Evolutionary conservation across 2,797 vertebrate species (phyloP), one percentile per base, ranked within the genome.

Genomic region (Phoxinus dragarum): DNA sequence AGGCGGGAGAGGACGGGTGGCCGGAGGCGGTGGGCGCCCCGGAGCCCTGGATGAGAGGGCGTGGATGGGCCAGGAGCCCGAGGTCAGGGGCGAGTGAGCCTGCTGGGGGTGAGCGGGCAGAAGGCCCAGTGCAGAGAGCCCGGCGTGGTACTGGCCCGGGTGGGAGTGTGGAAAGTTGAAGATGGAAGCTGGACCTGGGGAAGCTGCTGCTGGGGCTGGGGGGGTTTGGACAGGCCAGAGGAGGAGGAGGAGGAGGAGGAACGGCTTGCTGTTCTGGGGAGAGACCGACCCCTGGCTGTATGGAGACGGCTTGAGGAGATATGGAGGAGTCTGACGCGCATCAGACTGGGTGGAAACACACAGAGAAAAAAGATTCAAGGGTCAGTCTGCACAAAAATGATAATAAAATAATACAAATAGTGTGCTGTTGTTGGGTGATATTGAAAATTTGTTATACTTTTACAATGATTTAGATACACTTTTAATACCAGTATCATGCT

Each of bases 51-150:
- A 98, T 96, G 87, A 98, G 94, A 0, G 97, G 97, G 59, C 97
- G 0, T 97, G 98, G 90, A 98, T 96, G 89, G 98, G 97, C 98
- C 98, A 99, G 89, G 97, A 94, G 87, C 95, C 92, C 89, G 96
- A 96, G 49, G 97, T 94, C 91, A 97, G 92, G 88, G 92, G 56
- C 89, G 88, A 74, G 47, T 49, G 47, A 49, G 47, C 14, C 92
- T 96, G 96, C 91, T 97, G 96, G 92, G 96, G 95, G 91, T 96
- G 97, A 88, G 96, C 88, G 90, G 96, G 95, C 86, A 98, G 96
- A 5, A 97, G 93, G 80, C 97, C 97, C 93, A 98, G 95, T 76
- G 96, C 94, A 71, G 96, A 94, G 89, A 98, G 96, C 0, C 94
- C 49, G 0, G 95, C 94, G 88, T 97, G 97, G 94, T 94, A 98